A percentile compares a stretch with the other conserved stretches of the same genome.
phyloP scores from a whole-genome alignment of 2,888 invertebrate genomes.

The Drosophila percnosoma region DNA sequence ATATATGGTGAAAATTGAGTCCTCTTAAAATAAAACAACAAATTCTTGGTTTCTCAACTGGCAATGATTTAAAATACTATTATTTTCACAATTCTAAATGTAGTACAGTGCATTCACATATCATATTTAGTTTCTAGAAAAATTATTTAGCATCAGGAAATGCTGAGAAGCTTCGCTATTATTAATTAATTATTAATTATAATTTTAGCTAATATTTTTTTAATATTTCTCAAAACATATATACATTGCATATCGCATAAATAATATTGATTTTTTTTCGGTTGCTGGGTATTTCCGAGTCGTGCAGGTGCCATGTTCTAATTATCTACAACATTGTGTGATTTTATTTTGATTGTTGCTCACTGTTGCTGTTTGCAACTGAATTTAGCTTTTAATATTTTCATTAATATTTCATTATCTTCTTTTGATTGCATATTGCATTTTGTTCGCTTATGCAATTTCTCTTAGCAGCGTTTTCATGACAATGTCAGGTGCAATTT shows the following conservation, averaged over 20 bases:
- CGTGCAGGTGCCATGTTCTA: neutral
- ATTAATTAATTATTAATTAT: too few relatives aligned
- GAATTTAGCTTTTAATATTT: conserved; percentile 33
- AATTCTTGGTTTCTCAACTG: too few relatives aligned
- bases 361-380: conserved; percentile 25
- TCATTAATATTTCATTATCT: conserved; percentile 32
- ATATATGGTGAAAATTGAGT: neutral
- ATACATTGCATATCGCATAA: neutral
- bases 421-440: conserved; percentile 39
- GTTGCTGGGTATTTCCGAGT: conserved; percentile 17
- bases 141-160: neutral
- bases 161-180: too few relatives aligned
- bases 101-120: neutral
- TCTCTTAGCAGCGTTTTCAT: conserved; percentile 28
- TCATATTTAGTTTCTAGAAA: neutral
- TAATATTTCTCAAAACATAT: neutral
- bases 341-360: conserved; percentile 35
- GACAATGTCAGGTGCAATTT: conserved; percentile 79
- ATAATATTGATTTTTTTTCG: neutral
- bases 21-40: too few relatives aligned
- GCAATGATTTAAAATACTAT: neutral
- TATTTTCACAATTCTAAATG: neutral
- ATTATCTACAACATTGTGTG: neutral
- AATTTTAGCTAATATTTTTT: neutral
- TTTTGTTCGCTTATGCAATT: conserved; percentile 65